Evolutionary conservation across 1,140 invertebrate species (phyloP).

Genomic region (Ceratina calcarata): DNA sequence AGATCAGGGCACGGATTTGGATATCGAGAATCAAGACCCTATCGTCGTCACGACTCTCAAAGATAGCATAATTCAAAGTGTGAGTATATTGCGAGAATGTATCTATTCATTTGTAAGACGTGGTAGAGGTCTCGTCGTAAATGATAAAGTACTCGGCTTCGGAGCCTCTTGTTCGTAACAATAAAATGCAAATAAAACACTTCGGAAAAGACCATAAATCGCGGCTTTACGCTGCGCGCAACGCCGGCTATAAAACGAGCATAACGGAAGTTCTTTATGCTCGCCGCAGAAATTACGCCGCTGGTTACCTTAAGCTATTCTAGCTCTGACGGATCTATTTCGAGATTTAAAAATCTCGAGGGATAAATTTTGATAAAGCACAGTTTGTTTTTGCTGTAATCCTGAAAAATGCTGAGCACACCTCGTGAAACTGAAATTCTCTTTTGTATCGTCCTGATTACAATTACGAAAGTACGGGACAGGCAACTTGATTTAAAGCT

Average conservation of each 20-base stretch:
- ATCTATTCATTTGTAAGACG: too few species aligned
- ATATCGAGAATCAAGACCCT: neutral
- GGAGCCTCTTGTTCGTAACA: neutral
- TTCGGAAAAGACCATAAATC: neutral
- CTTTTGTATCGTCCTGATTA: too few species aligned
- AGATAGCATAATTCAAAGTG: neutral
- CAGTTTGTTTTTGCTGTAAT: neutral
- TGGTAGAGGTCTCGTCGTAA: neutral
- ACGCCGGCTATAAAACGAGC: neutral
- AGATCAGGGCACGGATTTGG: conserved; percentile 24
- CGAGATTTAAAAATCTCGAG: neutral
- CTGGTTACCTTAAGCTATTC: neutral
- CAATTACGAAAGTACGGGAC: too few species aligned
- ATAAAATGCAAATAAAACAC: conserved; percentile 12
- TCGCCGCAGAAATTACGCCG: neutral
- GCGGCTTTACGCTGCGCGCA: neutral
- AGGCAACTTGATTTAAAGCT: too few species aligned
- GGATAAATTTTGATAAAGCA: neutral
- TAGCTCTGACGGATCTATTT: neutral
- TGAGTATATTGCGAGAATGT: conserved; percentile 5
- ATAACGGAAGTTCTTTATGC: neutral
- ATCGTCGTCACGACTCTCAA: neutral
- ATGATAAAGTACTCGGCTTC: neutral
- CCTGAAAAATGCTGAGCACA: too few species aligned
- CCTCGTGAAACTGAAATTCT: too few species aligned